Evolutionary conservation across 2,888 invertebrate species (phyloP).

Genomic region (Acronicta aceris): DNA sequence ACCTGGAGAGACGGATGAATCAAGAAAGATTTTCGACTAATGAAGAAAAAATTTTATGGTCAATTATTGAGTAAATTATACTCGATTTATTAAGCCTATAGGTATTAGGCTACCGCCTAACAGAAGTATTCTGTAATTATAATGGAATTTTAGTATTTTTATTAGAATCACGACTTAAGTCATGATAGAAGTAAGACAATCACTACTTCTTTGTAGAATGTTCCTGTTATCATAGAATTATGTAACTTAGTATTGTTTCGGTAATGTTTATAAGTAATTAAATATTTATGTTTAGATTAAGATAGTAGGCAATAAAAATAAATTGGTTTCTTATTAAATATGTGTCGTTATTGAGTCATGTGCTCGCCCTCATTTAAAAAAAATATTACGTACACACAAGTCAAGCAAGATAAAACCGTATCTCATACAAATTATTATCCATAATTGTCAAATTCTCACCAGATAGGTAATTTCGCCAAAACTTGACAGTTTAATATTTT

Average conservation of each 20-base stretch:
- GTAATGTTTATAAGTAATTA: constrained; percentile 47
- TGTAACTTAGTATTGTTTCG: constrained; percentile 62
- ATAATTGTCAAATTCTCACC: not conserved
- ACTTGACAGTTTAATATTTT: no score
- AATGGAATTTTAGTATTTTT: constrained; percentile 69
- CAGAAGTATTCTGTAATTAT: constrained; percentile 81
- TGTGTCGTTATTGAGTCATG: constrained; percentile 49
- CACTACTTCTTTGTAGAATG: constrained; percentile 45
- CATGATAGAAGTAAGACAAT: constrained; percentile 23
- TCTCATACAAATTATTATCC: not conserved
- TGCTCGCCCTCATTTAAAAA: constrained; percentile 25
- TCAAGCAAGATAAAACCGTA: constrained; percentile 8
- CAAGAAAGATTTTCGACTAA: not conserved
- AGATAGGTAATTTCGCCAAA: no score
- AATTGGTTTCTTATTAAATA: constrained; percentile 51
- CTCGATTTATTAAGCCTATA: constrained; percentile 67
- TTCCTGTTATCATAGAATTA: constrained; percentile 47
- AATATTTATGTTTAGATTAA: constrained; percentile 67
- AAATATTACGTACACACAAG: constrained; percentile 24
- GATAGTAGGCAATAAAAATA: constrained; percentile 60
- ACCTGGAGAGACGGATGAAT: constrained; percentile 2
- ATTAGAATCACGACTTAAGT: constrained; percentile 37
- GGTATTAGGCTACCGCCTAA: constrained; percentile 80
- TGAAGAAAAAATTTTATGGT: constrained; percentile 22
- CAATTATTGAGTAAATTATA: constrained; percentile 43